Conservation (phyloP, 2,113 vertebrate genomes). For the Chaetodon trifascialis region DNA sequence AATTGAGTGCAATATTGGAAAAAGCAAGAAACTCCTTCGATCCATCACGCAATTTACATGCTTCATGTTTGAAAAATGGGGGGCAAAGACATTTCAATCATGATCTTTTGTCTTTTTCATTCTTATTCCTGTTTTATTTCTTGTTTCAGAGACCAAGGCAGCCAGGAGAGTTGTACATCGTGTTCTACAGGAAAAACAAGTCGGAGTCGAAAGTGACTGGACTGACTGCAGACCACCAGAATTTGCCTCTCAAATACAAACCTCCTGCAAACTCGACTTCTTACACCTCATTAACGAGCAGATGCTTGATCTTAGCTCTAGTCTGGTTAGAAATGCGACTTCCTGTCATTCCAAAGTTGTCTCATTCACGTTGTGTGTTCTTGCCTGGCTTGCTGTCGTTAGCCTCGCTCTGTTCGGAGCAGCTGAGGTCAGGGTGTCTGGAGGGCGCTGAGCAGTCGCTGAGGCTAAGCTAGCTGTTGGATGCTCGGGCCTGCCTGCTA, state of each 20-base stretch:
- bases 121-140: neutral
- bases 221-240: conserved; percentile 11
- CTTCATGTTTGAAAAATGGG: conserved; percentile 3
- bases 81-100: conserved; percentile 14
- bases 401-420: neutral
- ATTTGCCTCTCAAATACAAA: neutral
- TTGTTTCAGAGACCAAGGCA: neutral
- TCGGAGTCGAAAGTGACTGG: neutral
- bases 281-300: too few relatives aligned
- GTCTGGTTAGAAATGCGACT: neutral
- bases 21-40: conserved; percentile 29
- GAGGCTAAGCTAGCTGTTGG: too few relatives aligned
- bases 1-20: conserved; percentile 51
- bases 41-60: conserved; percentile 17
- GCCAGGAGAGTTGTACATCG: neutral
- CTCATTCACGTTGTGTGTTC: neutral
- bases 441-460: too few relatives aligned
- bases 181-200: neutral
- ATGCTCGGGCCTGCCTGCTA: too few relatives aligned
- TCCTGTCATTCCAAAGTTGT: neutral
- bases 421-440: neutral
- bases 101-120: neutral
- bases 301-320: neutral
- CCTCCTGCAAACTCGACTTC: neutral
- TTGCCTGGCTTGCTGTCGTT: neutral